These are phyloP conservation scores for Ochotona curzoniae DNA, from an alignment of 2,113 vertebrate genomes.

Conservation along the genomic window DNA sequence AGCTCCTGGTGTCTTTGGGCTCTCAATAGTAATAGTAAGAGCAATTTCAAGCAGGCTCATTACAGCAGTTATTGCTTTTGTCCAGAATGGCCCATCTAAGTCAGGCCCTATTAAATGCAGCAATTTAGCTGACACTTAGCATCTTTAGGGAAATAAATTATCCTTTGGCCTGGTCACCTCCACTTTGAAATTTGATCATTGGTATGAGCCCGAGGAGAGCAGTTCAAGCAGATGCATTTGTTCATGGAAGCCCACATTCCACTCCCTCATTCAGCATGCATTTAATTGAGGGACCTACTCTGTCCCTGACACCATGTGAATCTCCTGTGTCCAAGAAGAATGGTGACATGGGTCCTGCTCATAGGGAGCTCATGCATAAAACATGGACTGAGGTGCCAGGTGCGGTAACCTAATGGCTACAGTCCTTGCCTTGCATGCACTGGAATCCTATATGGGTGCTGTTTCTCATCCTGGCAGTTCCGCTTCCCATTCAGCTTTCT, in stretches of 20 bases:
- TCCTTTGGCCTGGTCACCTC: slow-evolving; percentile 74
- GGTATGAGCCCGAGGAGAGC: slow-evolving; percentile 42
- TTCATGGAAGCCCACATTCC: background rate
- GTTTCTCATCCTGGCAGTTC: too few relatives aligned
- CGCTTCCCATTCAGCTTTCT: too few relatives aligned
- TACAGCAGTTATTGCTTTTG: slow-evolving; percentile 77
- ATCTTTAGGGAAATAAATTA: slow-evolving; percentile 74
- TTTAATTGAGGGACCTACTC: background rate
- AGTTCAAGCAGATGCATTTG: background rate
- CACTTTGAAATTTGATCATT: slow-evolving; percentile 63
- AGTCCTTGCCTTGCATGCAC: too few relatives aligned
- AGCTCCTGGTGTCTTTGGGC: slow-evolving; percentile 29
- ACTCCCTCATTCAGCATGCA: background rate
- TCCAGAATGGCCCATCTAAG: slow-evolving; percentile 75
- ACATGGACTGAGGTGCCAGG: background rate
- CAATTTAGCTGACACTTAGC: slow-evolving; percentile 74
- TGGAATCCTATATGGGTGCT: too few relatives aligned
- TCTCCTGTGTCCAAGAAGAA: background rate
- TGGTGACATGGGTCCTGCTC: background rate
- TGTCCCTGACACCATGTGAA: rapidly evolving
- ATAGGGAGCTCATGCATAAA: background rate
- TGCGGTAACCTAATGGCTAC: too few relatives aligned
- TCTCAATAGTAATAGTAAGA: slow-evolving; percentile 14
- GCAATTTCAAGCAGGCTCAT: slow-evolving; percentile 71
- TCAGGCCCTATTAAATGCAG: slow-evolving; percentile 79